Evolutionary conservation across 2,113 vertebrate genomes (phyloP), one percentile per base, ranked within the genome.

Genomic region (Psilopsiagon aurifrons): DNA sequence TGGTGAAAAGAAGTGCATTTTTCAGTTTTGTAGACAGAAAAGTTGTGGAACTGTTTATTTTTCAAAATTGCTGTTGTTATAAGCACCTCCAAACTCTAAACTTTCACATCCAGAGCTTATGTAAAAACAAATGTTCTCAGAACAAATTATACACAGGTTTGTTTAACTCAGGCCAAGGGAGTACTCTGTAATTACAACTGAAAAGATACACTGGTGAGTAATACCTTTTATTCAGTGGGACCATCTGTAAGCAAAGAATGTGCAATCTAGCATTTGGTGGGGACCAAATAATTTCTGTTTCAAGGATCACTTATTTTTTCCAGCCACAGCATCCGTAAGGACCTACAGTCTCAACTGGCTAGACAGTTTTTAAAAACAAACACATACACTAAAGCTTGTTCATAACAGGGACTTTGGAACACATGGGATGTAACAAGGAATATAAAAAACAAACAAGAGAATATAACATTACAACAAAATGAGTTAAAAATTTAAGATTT

Each of bases 231-330:
- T 49, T 83, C 43, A 44, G 18, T 59, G 31, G 24, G 20, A 79
- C 2, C 10, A 67, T 9, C 2, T 5, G 2, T 25, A 62, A 78
- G 54, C 24, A 64, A 83, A 64, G 14, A 62, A 76, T 69, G 54
- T 39, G 31, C 33, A 92, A 60, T 55, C 29, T 24, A 43, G 3
- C 15, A 25, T 37, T 55, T 81, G n/a, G 14, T 24, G 12, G 4
- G 3, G 3, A 29, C 0, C 5, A 8, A 70, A 73, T 52, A 0
- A 68, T 83, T 84, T 86, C 27, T 2, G 1, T 29, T 84, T 71
- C 64, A 90, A 41, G 11, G 6, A 33, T 39, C 7, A 35, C 4
- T 54, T 63, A 20, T 71, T 71, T 79, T 81, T 82, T 66, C 57
- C 47, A 88, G 57, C 12, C 10, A 44, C 4, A 1, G 14, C 22